Conservation (phyloP, 2,113 vertebrate genomes). For the Syrmaticus mikado region DNA sequence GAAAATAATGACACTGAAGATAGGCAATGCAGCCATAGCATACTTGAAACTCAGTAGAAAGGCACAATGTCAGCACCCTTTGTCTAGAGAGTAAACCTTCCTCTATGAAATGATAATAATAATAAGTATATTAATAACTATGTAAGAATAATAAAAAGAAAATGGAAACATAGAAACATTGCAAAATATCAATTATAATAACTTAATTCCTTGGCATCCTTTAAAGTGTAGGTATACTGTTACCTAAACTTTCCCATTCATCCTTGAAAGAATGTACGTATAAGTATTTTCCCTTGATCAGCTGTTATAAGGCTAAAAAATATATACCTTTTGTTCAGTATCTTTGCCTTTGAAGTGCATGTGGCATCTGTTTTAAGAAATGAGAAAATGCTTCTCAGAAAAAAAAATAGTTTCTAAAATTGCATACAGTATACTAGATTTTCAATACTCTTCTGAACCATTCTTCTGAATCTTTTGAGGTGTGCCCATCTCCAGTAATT, state of each 20-base stretch:
- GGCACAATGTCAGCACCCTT: neutral
- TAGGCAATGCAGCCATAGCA: neutral
- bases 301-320: neutral
- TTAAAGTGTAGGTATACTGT: neutral
- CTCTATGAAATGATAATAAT: neutral
- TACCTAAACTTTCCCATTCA: neutral
- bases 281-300: neutral
- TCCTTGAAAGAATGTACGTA: neutral
- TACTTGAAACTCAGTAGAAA: neutral
- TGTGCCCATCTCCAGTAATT: neutral
- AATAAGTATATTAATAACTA: neutral
- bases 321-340: neutral
- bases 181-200: neutral
- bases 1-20: neutral
- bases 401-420: neutral
- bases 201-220: neutral
- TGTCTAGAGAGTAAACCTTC: neutral
- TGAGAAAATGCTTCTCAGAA: neutral
- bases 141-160: neutral
- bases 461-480: neutral
- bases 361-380: neutral
- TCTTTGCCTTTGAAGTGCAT: conserved; percentile 12
- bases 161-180: accelerated
- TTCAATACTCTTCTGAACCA: neutral
- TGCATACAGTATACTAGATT: neutral